Evolutionary conservation across 2,888 invertebrate species (phyloP).

Genomic region (Perithous albicinctus): DNA sequence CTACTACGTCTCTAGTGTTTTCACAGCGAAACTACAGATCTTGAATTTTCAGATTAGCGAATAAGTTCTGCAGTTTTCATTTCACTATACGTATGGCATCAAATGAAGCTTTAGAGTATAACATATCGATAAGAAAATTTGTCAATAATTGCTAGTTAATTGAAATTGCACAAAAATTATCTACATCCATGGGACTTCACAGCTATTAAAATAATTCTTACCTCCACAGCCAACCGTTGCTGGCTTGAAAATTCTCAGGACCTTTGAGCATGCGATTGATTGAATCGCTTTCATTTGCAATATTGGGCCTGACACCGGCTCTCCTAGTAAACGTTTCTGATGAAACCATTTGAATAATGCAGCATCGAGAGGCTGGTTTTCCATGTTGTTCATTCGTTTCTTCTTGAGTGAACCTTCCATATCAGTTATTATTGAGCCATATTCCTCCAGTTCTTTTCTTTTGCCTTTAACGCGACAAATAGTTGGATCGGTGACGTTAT

Average conservation of each 20-base stretch:
- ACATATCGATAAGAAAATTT: slow-evolving; percentile 40
- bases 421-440: slow-evolving; percentile 31
- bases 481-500: slow-evolving; percentile 31
- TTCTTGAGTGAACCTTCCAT: slow-evolving; percentile 32
- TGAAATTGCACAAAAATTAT: slow-evolving; percentile 47
- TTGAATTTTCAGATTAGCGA: slow-evolving; percentile 44
- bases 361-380: slow-evolving; percentile 31
- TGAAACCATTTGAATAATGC: slow-evolving; percentile 37
- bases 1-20: slow-evolving; percentile 34
- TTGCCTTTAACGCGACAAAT: slow-evolving; percentile 37
- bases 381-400: slow-evolving; percentile 35
- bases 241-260: slow-evolving; percentile 48
- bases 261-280: slow-evolving; percentile 40
- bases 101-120: slow-evolving; percentile 29
- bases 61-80: slow-evolving; percentile 41
- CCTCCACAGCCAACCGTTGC: slow-evolving; percentile 45
- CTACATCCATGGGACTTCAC: slow-evolving; percentile 32
- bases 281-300: slow-evolving; percentile 45
- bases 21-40: slow-evolving; percentile 34
- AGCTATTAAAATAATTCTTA: slow-evolving; percentile 36
- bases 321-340: slow-evolving; percentile 37
- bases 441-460: slow-evolving; percentile 44
- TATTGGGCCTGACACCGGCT: slow-evolving; percentile 37
- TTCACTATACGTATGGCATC: slow-evolving; percentile 37
- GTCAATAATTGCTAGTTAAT: slow-evolving; percentile 46